Evolutionary conservation across 2,888 invertebrate species (phyloP).

Genomic region (Schizaphis graminum): DNA sequence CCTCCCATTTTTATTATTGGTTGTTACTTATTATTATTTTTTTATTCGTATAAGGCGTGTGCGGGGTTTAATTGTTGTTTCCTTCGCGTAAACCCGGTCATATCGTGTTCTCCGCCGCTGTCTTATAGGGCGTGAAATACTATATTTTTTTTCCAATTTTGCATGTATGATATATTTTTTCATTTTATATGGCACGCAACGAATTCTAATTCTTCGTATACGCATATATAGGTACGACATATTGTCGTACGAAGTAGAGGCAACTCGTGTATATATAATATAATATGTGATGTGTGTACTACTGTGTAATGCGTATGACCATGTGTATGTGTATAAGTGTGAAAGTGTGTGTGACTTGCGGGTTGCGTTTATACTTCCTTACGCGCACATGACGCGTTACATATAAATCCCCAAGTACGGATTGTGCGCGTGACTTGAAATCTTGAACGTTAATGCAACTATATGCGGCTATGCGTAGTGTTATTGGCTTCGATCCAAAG

Average conservation of each 20-base stretch:
- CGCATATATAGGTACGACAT: not conserved
- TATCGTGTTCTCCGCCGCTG: not conserved
- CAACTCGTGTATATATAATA: not conserved
- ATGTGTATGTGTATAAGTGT: not conserved
- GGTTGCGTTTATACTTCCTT: slow-evolving; percentile 27
- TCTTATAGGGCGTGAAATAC: not conserved
- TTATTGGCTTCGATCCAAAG: slow-evolving; percentile 31
- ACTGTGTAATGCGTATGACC: not conserved
- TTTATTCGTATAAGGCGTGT: not conserved
- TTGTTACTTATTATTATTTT: not conserved
- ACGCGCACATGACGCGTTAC: slow-evolving; percentile 37
- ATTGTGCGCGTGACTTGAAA: slow-evolving; percentile 59
- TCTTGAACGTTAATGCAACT: slow-evolving; percentile 38
- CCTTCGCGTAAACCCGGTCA: slow-evolving; percentile 1
- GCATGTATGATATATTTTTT: slow-evolving; percentile 2
- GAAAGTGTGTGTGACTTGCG: not conserved
- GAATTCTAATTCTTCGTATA: slow-evolving; percentile 32
- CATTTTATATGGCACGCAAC: not conserved
- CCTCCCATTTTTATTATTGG: not conserved
- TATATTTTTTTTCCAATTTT: not conserved
- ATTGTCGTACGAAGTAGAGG: slow-evolving; percentile 13
- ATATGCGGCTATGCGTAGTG: not conserved
- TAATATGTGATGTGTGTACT: not conserved
- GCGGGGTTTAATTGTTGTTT: not conserved
- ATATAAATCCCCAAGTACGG: slow-evolving; percentile 52